phyloP scores from a whole-genome alignment of 2,797 vertebrate species.

The Eptatretus atami region DNA sequence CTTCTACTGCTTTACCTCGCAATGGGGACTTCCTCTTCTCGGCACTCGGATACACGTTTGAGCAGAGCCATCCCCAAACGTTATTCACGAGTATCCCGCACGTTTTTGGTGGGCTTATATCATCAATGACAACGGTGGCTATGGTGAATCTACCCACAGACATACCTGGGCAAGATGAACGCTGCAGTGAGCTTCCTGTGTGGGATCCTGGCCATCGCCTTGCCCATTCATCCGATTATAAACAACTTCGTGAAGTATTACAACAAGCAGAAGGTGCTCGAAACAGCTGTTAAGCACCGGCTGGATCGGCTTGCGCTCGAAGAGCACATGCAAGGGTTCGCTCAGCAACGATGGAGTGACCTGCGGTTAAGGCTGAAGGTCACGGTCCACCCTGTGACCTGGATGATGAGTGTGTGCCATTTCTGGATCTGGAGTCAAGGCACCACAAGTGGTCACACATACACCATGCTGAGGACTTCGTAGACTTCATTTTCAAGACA shows the following conservation, averaged over 20 bases:
- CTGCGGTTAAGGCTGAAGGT: no score
- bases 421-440: no score
- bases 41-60: conserved; percentile 72
- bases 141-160: conserved; percentile 94
- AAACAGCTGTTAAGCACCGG: conserved; percentile 68
- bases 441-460: no score
- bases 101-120: conserved; percentile 97
- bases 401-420: no score
- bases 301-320: conserved; percentile 18
- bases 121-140: conserved; percentile 91
- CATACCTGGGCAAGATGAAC: conserved; percentile 65
- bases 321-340: no score
- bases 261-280: conserved; percentile 67
- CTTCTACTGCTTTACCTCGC: conserved; percentile 85
- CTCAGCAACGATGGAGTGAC: no score
- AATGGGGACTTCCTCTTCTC: conserved; percentile 84
- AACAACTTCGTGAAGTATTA: conserved; percentile 92
- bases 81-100: conserved; percentile 89
- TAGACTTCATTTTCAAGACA: no score
- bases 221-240: conserved; percentile 88
- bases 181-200: conserved; percentile 85
- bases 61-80: conserved; percentile 74
- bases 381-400: no score
- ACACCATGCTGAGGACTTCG: no score
- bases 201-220: conserved; percentile 67